Conservation (phyloP, 2,113 vertebrate species). For the Alexandromys fortis region DNA sequence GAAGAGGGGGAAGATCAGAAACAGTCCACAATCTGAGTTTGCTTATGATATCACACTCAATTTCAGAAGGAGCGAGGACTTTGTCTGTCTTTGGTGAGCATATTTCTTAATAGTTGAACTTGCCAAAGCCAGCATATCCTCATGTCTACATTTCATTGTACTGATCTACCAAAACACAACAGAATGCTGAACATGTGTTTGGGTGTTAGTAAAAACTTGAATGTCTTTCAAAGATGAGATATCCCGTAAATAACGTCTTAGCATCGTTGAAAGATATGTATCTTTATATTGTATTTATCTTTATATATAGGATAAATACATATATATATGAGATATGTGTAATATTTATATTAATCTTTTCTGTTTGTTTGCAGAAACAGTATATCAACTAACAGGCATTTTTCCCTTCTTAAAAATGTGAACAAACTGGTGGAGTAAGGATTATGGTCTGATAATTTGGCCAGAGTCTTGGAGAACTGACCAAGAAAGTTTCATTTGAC, state of each 20-base stretch:
- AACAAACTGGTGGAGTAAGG: not conserved
- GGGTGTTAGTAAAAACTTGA: constrained; percentile 15
- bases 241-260: not conserved
- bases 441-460: not conserved
- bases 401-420: not conserved
- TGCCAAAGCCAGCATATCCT: constrained; percentile 43
- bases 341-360: not conserved
- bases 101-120: constrained; percentile 36
- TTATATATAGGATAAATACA: not conserved
- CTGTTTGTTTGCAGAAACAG: not conserved
- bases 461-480: not conserved
- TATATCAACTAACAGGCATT: not conserved
- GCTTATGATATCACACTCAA: constrained; percentile 39
- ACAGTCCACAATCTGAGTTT: not conserved
- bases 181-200: constrained; percentile 9
- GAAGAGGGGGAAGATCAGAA: constrained; percentile 18
- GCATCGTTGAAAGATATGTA: not conserved
- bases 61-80: constrained; percentile 34
- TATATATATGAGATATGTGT: too few relatives aligned
- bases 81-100: not conserved
- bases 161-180: constrained; percentile 13
- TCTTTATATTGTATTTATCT: not conserved
- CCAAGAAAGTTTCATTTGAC: not conserved
- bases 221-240: not conserved
- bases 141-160: constrained; percentile 6